Evolutionary conservation across 2,797 vertebrate species (phyloP), one percentile per base, ranked within the genome.

Genomic region (Enteromius treurensis): DNA sequence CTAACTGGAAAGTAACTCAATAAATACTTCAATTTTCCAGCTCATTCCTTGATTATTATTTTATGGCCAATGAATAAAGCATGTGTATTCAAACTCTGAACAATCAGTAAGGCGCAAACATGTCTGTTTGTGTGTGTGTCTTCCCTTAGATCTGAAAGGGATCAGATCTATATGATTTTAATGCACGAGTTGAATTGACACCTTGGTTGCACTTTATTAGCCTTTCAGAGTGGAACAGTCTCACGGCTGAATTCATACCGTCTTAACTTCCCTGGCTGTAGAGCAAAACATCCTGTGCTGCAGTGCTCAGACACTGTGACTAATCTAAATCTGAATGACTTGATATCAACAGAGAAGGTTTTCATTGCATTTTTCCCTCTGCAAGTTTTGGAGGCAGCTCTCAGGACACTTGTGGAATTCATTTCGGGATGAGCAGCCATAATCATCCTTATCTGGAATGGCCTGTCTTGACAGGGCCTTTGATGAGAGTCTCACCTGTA

Each of bases 121-220:
- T 29, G 40, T 62, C 68, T 23, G 8, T 62, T 7, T 62, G 14
- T 49, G 49, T 11, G 19, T 69, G 32, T 47, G 5, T 65, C 34
- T 45, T 29, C 40, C 34, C 86, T 90, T 88, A 85, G 89, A 89
- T 90, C 84, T 89, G 90, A 89, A 93, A 90, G 90, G 90, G 91
- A 91, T 89, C 90, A 90, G 90, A 92, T 86, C 68, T 77, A 87
- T 90, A 88, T 90, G 85, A 90, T 87, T 89, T 89, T 89, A 89
- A 93, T 88, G 91, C 91, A 91, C 90, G 91, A 93, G 92, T 90
- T 90, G 90, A 92, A 89, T 90, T 90, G 90, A 90, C 90, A 90
- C 87, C 87, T 51, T 90, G 89, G 87, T 91, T 90, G 88, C 90
- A 91, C 93, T 93, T 92, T 92, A 94, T 93, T 93, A 92, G 87